Conservation (phyloP, 2,888 invertebrate genomes). For the Leucophenga montana region DNA sequence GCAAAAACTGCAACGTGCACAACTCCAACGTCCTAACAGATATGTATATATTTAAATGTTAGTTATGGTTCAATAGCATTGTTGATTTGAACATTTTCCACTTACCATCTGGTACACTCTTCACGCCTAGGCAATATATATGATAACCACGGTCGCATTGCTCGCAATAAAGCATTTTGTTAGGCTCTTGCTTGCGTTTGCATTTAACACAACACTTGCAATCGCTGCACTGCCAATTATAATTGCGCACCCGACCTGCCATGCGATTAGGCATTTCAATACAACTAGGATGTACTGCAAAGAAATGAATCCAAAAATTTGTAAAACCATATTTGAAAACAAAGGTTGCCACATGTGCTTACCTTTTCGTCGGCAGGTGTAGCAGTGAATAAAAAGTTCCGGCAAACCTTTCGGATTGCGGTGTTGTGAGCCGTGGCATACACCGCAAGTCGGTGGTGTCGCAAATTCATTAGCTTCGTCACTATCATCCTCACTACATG, state of each 20-base stretch:
- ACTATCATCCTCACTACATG: conserved; percentile 58
- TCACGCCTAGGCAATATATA: conserved; percentile 90
- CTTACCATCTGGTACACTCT: conserved; percentile 84
- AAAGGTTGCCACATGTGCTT: conserved; percentile 32
- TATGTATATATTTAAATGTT: neutral
- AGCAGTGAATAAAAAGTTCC: conserved; percentile 78
- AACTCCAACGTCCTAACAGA: conserved; percentile 85
- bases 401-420: conserved; percentile 77
- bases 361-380: conserved; percentile 77
- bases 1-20: conserved; percentile 84
- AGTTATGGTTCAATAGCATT: neutral
- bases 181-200: conserved; percentile 86
- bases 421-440: conserved; percentile 76
- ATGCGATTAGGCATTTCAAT: conserved; percentile 88
- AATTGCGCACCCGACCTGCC: conserved; percentile 86
- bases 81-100: conserved; percentile 20
- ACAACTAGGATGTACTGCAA: conserved; percentile 87
- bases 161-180: conserved; percentile 95
- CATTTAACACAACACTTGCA: conserved; percentile 93
- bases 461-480: conserved; percentile 30
- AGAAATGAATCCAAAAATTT: conserved; percentile 28
- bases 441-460: conserved; percentile 75
- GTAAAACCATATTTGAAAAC: neutral
- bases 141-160: conserved; percentile 96
- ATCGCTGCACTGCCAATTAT: conserved; percentile 94